Evolutionary conservation across 1,140 invertebrate genomes (phyloP), one percentile per base, ranked within the genome.

Genomic region (Euschistus heros): DNA sequence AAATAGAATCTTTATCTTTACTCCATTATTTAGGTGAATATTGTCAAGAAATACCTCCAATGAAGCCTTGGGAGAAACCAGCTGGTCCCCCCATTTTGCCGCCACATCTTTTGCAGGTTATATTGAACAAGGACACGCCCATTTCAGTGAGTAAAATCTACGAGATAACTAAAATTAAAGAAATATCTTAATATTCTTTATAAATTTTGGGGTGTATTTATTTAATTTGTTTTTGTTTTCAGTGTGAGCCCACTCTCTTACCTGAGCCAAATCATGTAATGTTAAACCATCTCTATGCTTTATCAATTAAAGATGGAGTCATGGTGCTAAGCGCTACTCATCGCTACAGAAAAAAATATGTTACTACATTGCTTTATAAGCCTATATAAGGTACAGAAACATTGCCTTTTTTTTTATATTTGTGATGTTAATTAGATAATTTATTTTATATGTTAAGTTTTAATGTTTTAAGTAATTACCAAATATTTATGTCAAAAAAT

Each of bases 261-360:
- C 97, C 97, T n/a, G 94, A 98, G 79, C 94, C 97, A 69, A 98
- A 98, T 76, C 95, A 98, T 77, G 96, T 99, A 1, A 99, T 99
- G 96, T 81, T 99, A 69, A 99, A 99, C 78, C 97, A 99, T 80
- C 78, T 99, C n/a, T 99, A 99, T 79, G 97, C 97, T 18, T 80
- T 99, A 65, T 97, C 94, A 46, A 99, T 99, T 72, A 98, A 98
- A 81, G 96, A 99, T 78, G 96, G 96, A 50, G 96, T 99, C 1
- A 98, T 99, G 94, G 97, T 99, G 27, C 78, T 99, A 3, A 96
- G 92, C 73, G 94, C 94, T 1, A 98, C 95, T 13, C 94, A 98
- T 79, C 82, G 96, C 67, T 98, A 97, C 76, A 84, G 94, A 60
- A 97, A 98, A 81, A 99, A 99, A 82, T 99, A 98, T 80, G 97